A percentile compares a stretch with the other conserved stretches of the same genome.
Evolutionary conservation across 1,140 invertebrate genomes (phyloP).

Genomic region (Geopemphigus sp.): DNA sequence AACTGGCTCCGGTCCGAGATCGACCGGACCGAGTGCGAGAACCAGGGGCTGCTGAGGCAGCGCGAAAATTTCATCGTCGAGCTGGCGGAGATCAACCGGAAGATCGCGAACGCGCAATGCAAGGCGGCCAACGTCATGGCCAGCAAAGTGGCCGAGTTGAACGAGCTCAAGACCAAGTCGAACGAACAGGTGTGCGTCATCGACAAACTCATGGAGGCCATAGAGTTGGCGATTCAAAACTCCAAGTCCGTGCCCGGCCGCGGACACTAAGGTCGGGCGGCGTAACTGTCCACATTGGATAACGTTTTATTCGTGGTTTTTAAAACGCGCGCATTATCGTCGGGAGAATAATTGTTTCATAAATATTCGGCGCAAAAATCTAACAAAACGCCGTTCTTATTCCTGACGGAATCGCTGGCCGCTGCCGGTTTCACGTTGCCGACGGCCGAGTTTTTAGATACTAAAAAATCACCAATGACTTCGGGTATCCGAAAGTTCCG

Average conservation of each 20-base stretch:
- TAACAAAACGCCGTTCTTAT: too few species aligned
- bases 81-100: not conserved
- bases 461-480: too few species aligned
- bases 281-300: too few species aligned
- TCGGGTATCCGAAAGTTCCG: too few species aligned
- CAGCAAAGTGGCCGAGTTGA: not conserved
- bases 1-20: slow-evolving; percentile 41
- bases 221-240: slow-evolving; percentile 26
- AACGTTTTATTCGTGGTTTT: too few species aligned
- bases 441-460: too few species aligned
- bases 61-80: not conserved
- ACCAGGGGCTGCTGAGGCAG: not conserved
- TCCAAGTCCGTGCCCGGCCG: not conserved
- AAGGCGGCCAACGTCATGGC: not conserved
- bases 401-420: too few species aligned
- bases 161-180: not conserved
- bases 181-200: slow-evolving; percentile 1
- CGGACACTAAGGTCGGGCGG: not conserved
- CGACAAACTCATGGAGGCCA: slow-evolving; percentile 32
- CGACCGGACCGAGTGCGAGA: slow-evolving; percentile 17
- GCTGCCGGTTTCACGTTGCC: too few species aligned
- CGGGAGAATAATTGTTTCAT: too few species aligned
- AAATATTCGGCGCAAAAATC: too few species aligned
- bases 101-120: not conserved
- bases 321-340: too few species aligned